Conservation (phyloP, 2,797 vertebrate species). For the Limnodromus scolopaceus region DNA sequence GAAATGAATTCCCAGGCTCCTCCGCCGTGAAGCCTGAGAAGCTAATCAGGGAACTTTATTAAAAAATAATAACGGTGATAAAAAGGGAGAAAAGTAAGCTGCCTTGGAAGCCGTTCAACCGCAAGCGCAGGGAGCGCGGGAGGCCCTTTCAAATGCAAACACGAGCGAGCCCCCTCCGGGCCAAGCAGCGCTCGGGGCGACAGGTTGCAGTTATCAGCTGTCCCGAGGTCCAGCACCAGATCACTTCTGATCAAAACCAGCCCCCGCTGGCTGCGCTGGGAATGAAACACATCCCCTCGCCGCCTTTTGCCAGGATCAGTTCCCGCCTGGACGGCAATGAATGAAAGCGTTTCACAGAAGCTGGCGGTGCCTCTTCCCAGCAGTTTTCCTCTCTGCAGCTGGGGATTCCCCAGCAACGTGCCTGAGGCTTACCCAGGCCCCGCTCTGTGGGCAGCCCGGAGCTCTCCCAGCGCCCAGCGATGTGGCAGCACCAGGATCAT, state of each 20-base stretch:
- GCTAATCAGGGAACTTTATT: conserved; percentile 58
- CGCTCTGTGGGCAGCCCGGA: not conserved
- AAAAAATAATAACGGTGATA: conserved; percentile 55
- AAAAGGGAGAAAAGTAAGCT: conserved; percentile 37
- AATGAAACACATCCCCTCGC: not conserved
- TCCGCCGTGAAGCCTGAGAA: conserved; percentile 26
- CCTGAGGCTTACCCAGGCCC: not conserved
- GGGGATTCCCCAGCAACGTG: not conserved
- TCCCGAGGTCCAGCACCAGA: not conserved
- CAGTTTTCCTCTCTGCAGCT: not conserved
- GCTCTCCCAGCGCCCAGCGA: not conserved
- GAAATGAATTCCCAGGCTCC: conserved; percentile 58
- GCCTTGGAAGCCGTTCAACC: conserved; percentile 41
- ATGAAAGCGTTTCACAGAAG: conserved; percentile 41
- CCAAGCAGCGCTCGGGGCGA: not conserved
- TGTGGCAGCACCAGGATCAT: not conserved
- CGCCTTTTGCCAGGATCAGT: conserved; percentile 3
- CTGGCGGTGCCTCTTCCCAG: conserved; percentile 12
- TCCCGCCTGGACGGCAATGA: not conserved
- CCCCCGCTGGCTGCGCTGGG: conserved; percentile 5
- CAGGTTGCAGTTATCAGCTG: not conserved
- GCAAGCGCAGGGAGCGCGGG: not conserved
- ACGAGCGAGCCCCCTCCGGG: not conserved
- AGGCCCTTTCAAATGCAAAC: conserved; percentile 56
- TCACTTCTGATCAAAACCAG: conserved; percentile 53